phyloP scores from a whole-genome alignment of 2,888 invertebrate species.

The Girardia tigrina region DNA sequence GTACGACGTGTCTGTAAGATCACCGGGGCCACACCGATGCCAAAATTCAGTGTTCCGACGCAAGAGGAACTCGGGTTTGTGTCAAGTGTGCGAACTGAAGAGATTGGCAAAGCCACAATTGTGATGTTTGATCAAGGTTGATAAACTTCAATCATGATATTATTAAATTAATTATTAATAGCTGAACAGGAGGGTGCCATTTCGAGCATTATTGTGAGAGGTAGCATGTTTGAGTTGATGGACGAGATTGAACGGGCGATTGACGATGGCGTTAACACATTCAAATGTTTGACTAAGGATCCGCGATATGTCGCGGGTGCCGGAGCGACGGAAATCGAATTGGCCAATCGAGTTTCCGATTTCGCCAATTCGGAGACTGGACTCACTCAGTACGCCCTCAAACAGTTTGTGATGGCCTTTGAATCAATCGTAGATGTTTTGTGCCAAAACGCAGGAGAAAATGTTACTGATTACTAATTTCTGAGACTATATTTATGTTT shows the following conservation, averaged over 20 bases:
- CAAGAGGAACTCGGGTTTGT: constrained; percentile 79
- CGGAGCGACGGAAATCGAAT: constrained; percentile 82
- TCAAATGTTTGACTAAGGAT: constrained; percentile 68
- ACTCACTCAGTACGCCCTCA: constrained; percentile 85
- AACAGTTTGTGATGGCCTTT: constrained; percentile 70
- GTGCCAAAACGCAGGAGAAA: constrained; percentile 82
- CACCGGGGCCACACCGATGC: constrained; percentile 64
- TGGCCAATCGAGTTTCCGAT: constrained; percentile 69
- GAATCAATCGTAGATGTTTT: constrained; percentile 78
- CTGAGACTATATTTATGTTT: background rate
- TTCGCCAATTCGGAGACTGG: constrained; percentile 80
- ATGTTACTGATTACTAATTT: constrained; percentile 51
- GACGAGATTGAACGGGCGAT: constrained; percentile 94
- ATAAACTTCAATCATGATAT: background rate
- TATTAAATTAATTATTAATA: background rate
- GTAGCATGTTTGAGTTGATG: constrained; percentile 92
- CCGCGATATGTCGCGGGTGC: constrained; percentile 70
- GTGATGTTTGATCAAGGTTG: constrained; percentile 72
- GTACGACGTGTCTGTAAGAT: constrained; percentile 77
- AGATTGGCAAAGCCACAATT: constrained; percentile 82
- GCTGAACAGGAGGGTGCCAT: constrained; percentile 52
- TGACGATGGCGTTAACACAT: constrained; percentile 96
- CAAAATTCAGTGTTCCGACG: constrained; percentile 66
- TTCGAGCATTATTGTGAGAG: constrained; percentile 80
- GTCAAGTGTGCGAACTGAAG: constrained; percentile 72